A percentile compares a stretch with the other conserved stretches of the same genome.
Conservation (phyloP, 2,113 vertebrate species). For the Addax nasomaculatus region DNA sequence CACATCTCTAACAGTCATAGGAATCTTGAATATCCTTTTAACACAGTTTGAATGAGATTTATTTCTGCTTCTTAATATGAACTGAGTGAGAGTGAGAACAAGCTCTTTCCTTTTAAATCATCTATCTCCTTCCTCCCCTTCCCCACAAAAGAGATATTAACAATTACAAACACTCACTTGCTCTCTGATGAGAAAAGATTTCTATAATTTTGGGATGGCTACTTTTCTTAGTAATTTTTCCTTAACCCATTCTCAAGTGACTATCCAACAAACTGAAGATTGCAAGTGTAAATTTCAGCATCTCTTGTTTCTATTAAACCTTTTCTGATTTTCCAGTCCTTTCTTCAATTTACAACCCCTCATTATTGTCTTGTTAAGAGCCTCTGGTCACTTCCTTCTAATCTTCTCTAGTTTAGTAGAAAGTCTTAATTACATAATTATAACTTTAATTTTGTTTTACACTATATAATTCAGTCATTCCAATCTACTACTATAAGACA, state of each 20-base stretch:
- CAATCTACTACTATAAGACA: background rate
- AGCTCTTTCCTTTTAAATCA: background rate
- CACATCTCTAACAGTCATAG: background rate
- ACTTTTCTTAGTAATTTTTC: background rate
- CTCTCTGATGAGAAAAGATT: background rate
- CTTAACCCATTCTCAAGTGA: background rate
- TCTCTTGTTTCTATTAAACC: background rate
- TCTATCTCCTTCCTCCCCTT: background rate
- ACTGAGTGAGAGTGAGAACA: background rate
- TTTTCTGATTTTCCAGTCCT: background rate
- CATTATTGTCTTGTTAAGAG: background rate
- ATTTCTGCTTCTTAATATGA: background rate
- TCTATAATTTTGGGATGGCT: background rate
- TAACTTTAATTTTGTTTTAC: background rate
- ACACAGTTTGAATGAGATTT: slow-evolving; percentile 13
- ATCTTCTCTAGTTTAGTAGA: background rate
- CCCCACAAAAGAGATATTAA: background rate
- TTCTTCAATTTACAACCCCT: background rate
- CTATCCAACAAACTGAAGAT: background rate
- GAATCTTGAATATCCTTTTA: background rate
- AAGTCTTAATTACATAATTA: background rate
- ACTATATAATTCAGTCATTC: background rate
- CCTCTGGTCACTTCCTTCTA: background rate
- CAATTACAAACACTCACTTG: background rate
- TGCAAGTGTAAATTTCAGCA: background rate